Evolutionary conservation across 2,113 vertebrate species (phyloP), one percentile per base, ranked within the genome.

Genomic region (Hemiprocne comata): DNA sequence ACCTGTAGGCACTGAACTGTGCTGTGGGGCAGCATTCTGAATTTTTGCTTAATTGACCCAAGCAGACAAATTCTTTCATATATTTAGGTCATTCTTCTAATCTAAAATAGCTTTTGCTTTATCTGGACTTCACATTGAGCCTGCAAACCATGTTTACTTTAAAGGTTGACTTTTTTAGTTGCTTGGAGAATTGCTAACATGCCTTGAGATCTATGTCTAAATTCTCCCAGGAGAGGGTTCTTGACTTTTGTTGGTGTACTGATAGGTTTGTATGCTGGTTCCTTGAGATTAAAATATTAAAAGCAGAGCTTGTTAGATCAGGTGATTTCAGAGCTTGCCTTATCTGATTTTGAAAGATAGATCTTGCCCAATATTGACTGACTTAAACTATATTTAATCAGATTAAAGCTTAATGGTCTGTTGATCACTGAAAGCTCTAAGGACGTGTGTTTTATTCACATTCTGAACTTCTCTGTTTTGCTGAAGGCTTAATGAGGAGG

Each of bases 401-500:
- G 40, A 69, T 81, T 69, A 77, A 80, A 83, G 31, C 10, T 69
- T 67, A 85, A 23, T 83, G 58, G n/a, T 89, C 25, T n/a, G 17
- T 23, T 85, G 82, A 85, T 36, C 40, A 84, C 5, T 42, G 17
- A 54, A 81, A 65, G 40, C n/a, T 78, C 34, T 51, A 24, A 46
- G 26, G 19, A 4, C 13, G 3, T 51, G 12, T 81, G 6, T 93
- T 95, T 70, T 50, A 64, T 70, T 91, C n/a, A 48, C 38, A 15
- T 60, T 24, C 17, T 81, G 28, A 82, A 84, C 17, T 66, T 72
- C 24, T 86, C 16, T 74, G 33, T 15, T 73, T 76, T 87, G 20
- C 71, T 70, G 38, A 84, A 99, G 99, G 93, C 98, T 99, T 55
- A 99, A 98, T 3, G 98, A 98, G 7, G 99, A 99, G 91, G 99